Evolutionary conservation across 2,113 vertebrate species (phyloP), one percentile per base, ranked within the genome.

Genomic region (Amphiprion ocellaris): DNA sequence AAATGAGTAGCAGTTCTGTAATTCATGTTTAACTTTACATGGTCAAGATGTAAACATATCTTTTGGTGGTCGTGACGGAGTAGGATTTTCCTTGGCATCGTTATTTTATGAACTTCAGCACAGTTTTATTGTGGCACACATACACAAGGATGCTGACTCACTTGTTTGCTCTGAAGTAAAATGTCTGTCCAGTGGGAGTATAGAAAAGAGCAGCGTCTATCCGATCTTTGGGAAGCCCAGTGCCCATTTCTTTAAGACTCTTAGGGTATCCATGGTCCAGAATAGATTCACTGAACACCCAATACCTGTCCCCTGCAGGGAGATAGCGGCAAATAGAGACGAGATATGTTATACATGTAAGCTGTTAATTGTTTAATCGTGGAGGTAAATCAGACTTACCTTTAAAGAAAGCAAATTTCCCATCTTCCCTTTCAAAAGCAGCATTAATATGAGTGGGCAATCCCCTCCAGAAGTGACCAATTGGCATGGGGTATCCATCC

Each of bases 331-430:
- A 26, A 26, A n/a, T 14, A 37, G 15, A 26, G 9, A 26, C 1
- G 37, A 44, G 2, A 50, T 2, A 6, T 41, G 6, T 0, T 1
- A n/a, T 2, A 64, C 16, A 10, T 21, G n/a, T 8, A n/a, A 39
- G 12, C 46, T 21, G 4, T 30, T 58, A 17, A 9, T 2, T n/a
- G 10, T 61, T 0, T 37, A 66, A 53, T 1, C 0, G 7, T 21
- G 3, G 12, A 16, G n/a, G 37, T 5, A 47, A 74, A 4, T 9
- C 10, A 59, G 28, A 33, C 46, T 63, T 87, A 96, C 97, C 97
- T 96, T 97, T 98, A 83, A 98, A 98, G 87, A 98, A 98, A 58
- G 95, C 96, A 86, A 98, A 98, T 82, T 96, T 97, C 17, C 96
- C 97, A 69, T 98, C 96, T 69, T 97, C 96, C 55, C 96, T 95